Base-by-base conservation (phyloP, 2,888 invertebrate species). In the Dynastes hyllus region DNA sequence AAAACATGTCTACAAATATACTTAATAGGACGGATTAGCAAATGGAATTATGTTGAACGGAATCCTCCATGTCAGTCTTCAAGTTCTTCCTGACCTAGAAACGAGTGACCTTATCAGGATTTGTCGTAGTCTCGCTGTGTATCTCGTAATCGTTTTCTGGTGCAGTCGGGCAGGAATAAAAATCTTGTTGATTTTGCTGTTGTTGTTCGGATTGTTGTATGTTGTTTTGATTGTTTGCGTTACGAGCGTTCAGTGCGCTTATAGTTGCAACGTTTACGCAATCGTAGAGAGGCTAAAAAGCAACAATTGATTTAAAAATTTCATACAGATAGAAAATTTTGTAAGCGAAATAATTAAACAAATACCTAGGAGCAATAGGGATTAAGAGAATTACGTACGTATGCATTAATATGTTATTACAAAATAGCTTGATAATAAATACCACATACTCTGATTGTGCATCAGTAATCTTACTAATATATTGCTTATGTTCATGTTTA, bases 241-340 rank as follows among this genome's bases (percentile, higher is more conserved):
- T 81, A 66, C 86, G 84, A 65, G 85, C 84, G 85, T 89, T 81
- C 84, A 88, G 85, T 2, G 88, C 88, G 76, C 88, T 88, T 66
- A 89, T 87, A 3, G 89, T 87, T 75, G 91, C 91, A 73, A 92
- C 89, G 85, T 92, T 92, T 0, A 92, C 91, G 83, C 92, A 92
- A 85, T 92, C 92, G 80, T 92, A 92, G 66, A 92, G 90, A 61
- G 91, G 91, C 92, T 92, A 82, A 63, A 87, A 86, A 77, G 76
- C 63, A 82, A 63, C 58, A 73, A 40, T 65, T 45, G 8, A 11
- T 45, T 11, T 8, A 45, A 45, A 45, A 8, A 8, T 8, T 45
- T 11, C 8, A 45, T 11, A 45, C 1, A 45, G 8, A 8, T 8
- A 45, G 32, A 37, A 37, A 1, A 37, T 37, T 37, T 37, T 37